Conservation (phyloP, 2,888 invertebrate genomes). For the Arenicola marina region DNA sequence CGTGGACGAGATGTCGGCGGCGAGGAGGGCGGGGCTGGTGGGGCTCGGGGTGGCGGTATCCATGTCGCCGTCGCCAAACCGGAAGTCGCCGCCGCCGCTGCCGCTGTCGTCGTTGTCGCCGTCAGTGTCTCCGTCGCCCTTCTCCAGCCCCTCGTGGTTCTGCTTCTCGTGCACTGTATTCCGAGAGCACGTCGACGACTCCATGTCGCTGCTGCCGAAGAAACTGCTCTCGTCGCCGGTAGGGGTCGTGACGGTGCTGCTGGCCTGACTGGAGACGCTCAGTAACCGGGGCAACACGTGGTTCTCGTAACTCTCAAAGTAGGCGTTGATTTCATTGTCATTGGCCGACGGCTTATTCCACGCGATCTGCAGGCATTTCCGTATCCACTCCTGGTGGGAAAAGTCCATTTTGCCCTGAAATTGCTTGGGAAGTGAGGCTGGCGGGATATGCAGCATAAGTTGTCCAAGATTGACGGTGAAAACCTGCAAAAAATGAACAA, state of each 20-base stretch:
- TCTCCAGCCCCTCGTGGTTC: conserved; percentile 67
- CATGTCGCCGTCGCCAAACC: conserved; percentile 6
- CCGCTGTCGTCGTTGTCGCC: conserved; percentile 35
- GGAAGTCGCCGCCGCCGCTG: no score
- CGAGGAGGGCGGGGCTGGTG: background rate
- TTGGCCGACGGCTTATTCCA: conserved; percentile 17
- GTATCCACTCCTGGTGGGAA: conserved; percentile 89
- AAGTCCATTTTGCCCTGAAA: conserved; percentile 84
- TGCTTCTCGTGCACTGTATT: conserved; percentile 65
- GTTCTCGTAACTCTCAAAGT: conserved; percentile 24
- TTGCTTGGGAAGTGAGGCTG: conserved; percentile 83
- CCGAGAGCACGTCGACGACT: conserved; percentile 51
- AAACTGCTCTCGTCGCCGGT: conserved; percentile 9
- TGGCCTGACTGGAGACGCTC: conserved; percentile 16
- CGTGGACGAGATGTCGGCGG: background rate
- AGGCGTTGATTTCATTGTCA: conserved; percentile 28
- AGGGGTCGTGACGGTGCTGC: conserved; percentile 6
- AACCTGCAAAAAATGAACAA: conserved; percentile 61
- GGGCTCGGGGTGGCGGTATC: background rate
- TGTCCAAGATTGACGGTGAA: conserved; percentile 92
- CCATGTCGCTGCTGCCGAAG: conserved; percentile 44
- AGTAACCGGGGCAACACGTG: background rate
- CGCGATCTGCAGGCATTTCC: conserved; percentile 58
- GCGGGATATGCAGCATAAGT: conserved; percentile 85
- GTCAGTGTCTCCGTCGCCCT: conserved; percentile 37